Conservation (phyloP, 2,888 invertebrate species). For the Frankliniella fusca region DNA sequence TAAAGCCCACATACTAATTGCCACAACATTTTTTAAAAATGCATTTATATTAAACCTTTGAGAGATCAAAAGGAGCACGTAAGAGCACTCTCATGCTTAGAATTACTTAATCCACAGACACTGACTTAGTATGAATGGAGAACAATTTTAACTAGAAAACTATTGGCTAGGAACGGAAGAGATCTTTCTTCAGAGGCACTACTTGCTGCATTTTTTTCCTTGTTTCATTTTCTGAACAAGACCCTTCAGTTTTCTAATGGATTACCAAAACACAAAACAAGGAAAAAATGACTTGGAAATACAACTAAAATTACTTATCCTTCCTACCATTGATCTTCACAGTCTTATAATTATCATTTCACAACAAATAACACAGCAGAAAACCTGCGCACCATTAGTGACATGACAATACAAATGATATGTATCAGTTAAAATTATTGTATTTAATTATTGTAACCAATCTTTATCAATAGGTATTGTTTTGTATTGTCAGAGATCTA, state of each 20-base stretch:
- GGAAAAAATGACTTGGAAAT: not conserved
- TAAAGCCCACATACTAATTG: too few relatives aligned
- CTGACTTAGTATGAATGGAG: too few relatives aligned
- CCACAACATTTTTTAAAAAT: too few relatives aligned
- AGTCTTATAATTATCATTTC: slow-evolving; percentile 23
- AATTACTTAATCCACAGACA: too few relatives aligned
- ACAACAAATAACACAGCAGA: slow-evolving; percentile 19
- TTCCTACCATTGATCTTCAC: slow-evolving; percentile 13
- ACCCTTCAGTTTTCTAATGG: not conserved
- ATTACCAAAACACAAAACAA: not conserved
- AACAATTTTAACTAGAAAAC: not conserved
- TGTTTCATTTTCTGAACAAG: not conserved
- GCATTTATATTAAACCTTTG: too few relatives aligned
- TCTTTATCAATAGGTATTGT: not conserved
- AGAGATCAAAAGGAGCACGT: too few relatives aligned
- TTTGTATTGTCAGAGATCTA: not conserved
- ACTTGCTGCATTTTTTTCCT: not conserved
- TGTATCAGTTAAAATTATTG: slow-evolving; percentile 21
- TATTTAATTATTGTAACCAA: slow-evolving; percentile 23
- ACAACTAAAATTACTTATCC: not conserved
- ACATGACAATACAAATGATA: slow-evolving; percentile 22
- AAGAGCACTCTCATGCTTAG: too few relatives aligned
- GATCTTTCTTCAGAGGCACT: not conserved
- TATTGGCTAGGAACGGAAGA: not conserved
- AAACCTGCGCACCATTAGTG: not conserved